These are phyloP conservation scores for Gandaritis pyraliata DNA, from an alignment of 2,888 invertebrate genomes.

Conservation along the genomic window DNA sequence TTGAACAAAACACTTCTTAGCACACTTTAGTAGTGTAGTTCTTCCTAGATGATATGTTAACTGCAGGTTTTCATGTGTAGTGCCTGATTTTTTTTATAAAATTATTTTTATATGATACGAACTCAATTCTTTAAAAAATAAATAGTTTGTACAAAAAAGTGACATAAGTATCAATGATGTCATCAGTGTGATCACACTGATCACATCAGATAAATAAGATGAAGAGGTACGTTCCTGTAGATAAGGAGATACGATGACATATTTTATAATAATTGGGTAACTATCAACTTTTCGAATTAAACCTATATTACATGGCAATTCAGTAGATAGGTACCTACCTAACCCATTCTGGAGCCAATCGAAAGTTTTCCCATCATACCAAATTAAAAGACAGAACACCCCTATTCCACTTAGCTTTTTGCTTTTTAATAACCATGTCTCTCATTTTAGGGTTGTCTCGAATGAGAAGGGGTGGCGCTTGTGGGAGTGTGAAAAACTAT, in stretches of 20 bases:
- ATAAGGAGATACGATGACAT: too few species aligned
- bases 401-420: slow-evolving; percentile 64
- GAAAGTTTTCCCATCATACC: slow-evolving; percentile 71
- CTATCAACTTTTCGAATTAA: not conserved
- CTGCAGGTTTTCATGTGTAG: too few species aligned
- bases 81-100: too few species aligned
- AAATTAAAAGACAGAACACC: slow-evolving; percentile 76
- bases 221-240: too few species aligned
- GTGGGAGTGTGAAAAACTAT: slow-evolving; percentile 46
- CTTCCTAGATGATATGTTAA: too few species aligned
- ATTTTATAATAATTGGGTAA: not conserved
- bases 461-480: slow-evolving; percentile 50
- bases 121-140: too few species aligned
- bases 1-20: not conserved
- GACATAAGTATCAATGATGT: too few species aligned
- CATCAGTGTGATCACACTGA: too few species aligned
- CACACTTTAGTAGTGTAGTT: too few species aligned
- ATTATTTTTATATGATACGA: too few species aligned
- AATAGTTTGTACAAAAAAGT: too few species aligned
- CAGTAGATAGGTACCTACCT: not conserved
- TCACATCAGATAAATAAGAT: too few species aligned
- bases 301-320: slow-evolving; percentile 6
- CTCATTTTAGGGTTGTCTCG: slow-evolving; percentile 55
- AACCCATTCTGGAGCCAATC: slow-evolving; percentile 28
- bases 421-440: slow-evolving; percentile 57